These are phyloP conservation scores for Procambarus clarkii DNA, from an alignment of 1,140 invertebrate species.

Conservation along the genomic window DNA sequence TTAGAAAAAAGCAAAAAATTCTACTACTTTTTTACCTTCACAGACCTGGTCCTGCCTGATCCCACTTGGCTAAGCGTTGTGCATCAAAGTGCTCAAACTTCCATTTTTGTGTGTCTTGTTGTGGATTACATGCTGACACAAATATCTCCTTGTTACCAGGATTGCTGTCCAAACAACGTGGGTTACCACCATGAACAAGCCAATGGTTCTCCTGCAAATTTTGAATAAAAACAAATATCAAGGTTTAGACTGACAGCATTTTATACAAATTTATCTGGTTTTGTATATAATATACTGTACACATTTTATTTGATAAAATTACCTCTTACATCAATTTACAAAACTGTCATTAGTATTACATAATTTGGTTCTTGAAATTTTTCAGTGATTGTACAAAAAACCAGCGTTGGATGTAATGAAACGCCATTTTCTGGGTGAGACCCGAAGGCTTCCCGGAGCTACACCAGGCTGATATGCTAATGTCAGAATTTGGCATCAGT, in stretches of 20 bases:
- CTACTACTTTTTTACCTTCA: neutral
- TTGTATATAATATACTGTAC: too few species aligned
- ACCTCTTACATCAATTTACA: too few species aligned
- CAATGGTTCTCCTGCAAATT: slow-evolving; percentile 81
- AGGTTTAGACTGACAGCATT: neutral
- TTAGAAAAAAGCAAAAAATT: neutral
- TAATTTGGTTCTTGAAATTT: too few species aligned
- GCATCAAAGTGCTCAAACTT: slow-evolving; percentile 72
- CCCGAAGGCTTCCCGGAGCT: too few species aligned
- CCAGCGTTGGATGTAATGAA: too few species aligned
- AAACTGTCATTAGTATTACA: too few species aligned
- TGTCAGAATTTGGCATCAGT: too few species aligned
- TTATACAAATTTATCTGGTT: too few species aligned
- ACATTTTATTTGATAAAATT: too few species aligned
- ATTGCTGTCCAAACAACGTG: slow-evolving; percentile 88
- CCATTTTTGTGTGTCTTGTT: slow-evolving; percentile 86
- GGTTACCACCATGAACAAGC: slow-evolving; percentile 82
- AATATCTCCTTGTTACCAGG: slow-evolving; percentile 82
- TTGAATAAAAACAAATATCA: neutral
- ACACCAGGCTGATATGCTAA: too few species aligned
- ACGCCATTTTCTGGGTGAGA: too few species aligned
- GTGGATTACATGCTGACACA: slow-evolving; percentile 84
- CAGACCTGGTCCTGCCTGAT: slow-evolving; percentile 36
- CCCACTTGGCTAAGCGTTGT: slow-evolving; percentile 48
- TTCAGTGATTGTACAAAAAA: too few species aligned